A percentile compares a stretch with the other conserved stretches of the same genome.
These are phyloP conservation scores for Drosophila peninsularis DNA, from an alignment of 2,888 invertebrate species.

Conservation along the genomic window DNA sequence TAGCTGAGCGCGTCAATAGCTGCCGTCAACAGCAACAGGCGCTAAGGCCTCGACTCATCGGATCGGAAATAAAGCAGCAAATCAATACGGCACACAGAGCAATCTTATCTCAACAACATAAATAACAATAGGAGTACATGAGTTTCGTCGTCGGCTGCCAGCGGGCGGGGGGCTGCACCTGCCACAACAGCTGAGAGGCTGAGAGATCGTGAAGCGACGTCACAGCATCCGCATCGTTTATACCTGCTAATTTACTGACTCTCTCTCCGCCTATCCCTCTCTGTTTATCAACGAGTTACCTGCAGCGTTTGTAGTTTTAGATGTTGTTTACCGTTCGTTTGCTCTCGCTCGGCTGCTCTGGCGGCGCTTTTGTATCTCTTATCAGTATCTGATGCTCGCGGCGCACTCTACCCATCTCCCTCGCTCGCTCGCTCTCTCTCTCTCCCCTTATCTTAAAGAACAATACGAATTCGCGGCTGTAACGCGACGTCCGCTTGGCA, in stretches of 20 bases:
- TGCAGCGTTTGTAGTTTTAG: constrained; percentile 23
- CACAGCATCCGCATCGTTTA: constrained; percentile 23
- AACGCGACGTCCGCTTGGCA: constrained; percentile 48
- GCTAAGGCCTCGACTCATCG: constrained; percentile 35
- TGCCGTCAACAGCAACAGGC: constrained; percentile 12
- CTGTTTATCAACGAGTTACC: constrained; percentile 23
- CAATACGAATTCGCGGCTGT: constrained; percentile 56
- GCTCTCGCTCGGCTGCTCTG: constrained; percentile 12
- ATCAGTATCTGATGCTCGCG: constrained; percentile 54
- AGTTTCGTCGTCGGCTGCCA: constrained; percentile 10
- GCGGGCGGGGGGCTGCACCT: constrained; percentile 19
- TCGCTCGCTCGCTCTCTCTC: constrained; percentile 16
- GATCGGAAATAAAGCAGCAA: constrained; percentile 58
- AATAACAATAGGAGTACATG: constrained; percentile 55
- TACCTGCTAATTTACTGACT: constrained; percentile 62
- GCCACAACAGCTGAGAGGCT: constrained; percentile 28
- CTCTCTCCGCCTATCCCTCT: neutral
- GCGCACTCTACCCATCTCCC: constrained; percentile 8
- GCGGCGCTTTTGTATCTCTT: constrained; percentile 34
- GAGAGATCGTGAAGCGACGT: constrained; percentile 13
- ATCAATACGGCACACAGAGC: constrained; percentile 31
- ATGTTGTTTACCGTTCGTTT: constrained; percentile 31
- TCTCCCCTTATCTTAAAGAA: constrained; percentile 71
- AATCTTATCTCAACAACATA: constrained; percentile 69
- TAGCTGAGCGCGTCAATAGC: constrained; percentile 54